Percentiles rank a stretch among this genome's conserved stretches.
phyloP scores from a whole-genome alignment of 2,888 invertebrate species.

The Schrankia costaestrigalis region DNA sequence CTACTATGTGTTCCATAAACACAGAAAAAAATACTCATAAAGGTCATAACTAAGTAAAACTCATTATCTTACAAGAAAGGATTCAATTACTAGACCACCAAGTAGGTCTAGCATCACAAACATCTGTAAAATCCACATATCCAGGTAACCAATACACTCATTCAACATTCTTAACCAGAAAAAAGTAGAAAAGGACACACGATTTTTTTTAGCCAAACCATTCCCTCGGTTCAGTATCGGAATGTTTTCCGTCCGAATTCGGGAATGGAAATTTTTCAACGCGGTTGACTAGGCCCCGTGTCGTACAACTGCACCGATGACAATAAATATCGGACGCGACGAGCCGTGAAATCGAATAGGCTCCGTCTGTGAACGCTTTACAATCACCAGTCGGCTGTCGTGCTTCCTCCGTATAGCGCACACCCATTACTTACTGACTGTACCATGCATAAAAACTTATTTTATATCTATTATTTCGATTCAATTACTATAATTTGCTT shows the following conservation, averaged over 20 bases:
- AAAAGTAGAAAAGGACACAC: not conserved
- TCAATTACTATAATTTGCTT: constrained; percentile 16
- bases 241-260: constrained; percentile 73
- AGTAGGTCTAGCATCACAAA: too few relatives aligned
- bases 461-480: constrained; percentile 33
- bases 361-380: constrained; percentile 79
- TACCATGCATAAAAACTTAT: constrained; percentile 65
- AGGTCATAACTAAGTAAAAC: too few relatives aligned
- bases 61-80: too few relatives aligned
- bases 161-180: not conserved
- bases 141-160: too few relatives aligned
- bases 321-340: constrained; percentile 79
- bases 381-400: constrained; percentile 78
- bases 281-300: constrained; percentile 77
- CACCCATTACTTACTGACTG: constrained; percentile 67
- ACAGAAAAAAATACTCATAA: too few relatives aligned
- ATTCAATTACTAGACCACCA: too few relatives aligned
- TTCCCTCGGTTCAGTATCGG: constrained; percentile 50
- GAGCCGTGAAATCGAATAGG: constrained; percentile 81
- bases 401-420: constrained; percentile 40
- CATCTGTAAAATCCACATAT: too few relatives aligned
- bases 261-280: constrained; percentile 74
- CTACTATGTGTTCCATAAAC: too few relatives aligned
- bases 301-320: constrained; percentile 80
- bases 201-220: constrained; percentile 47